Evolutionary conservation across 2,797 vertebrate species (phyloP), one percentile per base, ranked within the genome.

Genomic region (Spea hammondii): DNA sequence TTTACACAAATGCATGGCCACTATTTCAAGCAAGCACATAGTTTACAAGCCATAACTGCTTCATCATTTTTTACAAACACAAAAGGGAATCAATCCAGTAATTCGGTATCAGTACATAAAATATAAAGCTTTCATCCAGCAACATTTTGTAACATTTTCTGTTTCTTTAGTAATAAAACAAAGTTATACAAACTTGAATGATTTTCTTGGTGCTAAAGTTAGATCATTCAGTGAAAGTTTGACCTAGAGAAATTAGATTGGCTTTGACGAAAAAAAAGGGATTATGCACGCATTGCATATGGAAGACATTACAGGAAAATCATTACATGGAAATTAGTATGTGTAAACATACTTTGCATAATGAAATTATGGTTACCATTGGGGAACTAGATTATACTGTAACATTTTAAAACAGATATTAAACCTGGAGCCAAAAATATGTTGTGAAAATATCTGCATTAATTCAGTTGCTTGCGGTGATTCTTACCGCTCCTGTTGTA

Each of bases 321-420:
- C 46, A 48, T 73, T 74, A 73, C 55, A 47, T 5, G 67, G 66
- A 59, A 68, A 74, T 68, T 73, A 62, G 64, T 51, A 79, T 73
- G 70, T 73, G 54, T 74, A 74, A 79, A 73, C 71, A 68, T 73
- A 73, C 77, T 79, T 69, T 74, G 78, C 47, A 79, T 68, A 74
- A 74, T 74, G 62, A 68, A 74, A 74, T 79, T 68, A 76, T 49
- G 32, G 10, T 50, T 60, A 57, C 73, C 79, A 80, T 45, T 80
- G 59, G 72, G 67, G 74, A 76, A 48, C 10, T 17, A 65, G 67
- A 80, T 71, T 76, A 80, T 54, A 70, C 44, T 10, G 51, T 66
- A 59, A 51, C 51, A 66, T 80, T 71, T 65, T 66, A 65, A 53
- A 70, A 65, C 73, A 71, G 68, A 65, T 64, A 80, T 80, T 76